These are phyloP conservation scores for Drosophila lacteicornis DNA, from an alignment of 1,140 invertebrate species.

Conservation along the genomic window DNA sequence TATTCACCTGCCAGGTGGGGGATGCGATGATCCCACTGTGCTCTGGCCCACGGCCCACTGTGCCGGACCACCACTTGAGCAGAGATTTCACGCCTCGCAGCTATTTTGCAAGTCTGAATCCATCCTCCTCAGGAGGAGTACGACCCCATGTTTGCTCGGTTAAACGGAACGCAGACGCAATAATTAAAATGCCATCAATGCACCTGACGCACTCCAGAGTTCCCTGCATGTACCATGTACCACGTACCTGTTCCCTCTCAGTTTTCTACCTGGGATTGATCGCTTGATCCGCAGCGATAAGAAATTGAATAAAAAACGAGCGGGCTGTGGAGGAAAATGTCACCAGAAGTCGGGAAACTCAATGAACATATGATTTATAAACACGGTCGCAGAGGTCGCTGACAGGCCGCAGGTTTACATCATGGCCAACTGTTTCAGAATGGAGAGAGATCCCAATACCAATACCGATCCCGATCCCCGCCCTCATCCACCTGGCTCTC, in stretches of 20 bases:
- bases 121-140: constrained; percentile 1
- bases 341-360: constrained; percentile 51
- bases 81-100: constrained; percentile 75
- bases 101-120: constrained; percentile 58
- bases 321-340: constrained; percentile 52
- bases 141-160: constrained; percentile 37
- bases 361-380: constrained; percentile 75
- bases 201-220: constrained; percentile 40
- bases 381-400: constrained; percentile 20
- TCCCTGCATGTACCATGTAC: constrained; percentile 5
- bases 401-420: constrained; percentile 46
- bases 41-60: constrained; percentile 8
- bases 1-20: constrained; percentile 67
- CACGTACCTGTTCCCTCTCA: constrained; percentile 5
- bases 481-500: constrained; percentile 32
- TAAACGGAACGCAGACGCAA: constrained; percentile 44
- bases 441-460: constrained; percentile 1
- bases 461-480: background rate
- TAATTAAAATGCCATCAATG: constrained; percentile 79
- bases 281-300: constrained; percentile 66
- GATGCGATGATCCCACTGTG: constrained; percentile 16
- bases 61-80: constrained; percentile 38
- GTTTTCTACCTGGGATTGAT: constrained; percentile 48
- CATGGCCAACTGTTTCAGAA: constrained; percentile 36
- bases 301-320: constrained; percentile 33